phyloP scores from a whole-genome alignment of 2,113 vertebrate genomes.

The Phodopus roborovskii region DNA sequence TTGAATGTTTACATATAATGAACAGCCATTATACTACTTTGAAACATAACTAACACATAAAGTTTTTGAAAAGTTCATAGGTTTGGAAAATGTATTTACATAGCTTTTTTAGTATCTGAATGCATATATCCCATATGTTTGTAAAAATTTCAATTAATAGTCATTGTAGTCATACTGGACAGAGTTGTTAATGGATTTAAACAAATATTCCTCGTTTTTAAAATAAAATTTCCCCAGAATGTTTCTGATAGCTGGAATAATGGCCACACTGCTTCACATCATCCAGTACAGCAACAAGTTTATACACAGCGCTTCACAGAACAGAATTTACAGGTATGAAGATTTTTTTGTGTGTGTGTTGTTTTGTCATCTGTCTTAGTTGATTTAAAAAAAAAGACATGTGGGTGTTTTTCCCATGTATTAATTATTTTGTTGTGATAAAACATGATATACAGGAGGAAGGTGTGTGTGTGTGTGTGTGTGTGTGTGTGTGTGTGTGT shows the following conservation, averaged over 20 bases:
- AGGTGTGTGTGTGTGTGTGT: too few species aligned
- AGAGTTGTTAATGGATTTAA: slow-evolving; percentile 61
- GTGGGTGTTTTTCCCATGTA: background rate
- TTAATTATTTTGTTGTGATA: background rate
- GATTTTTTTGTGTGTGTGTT: too few species aligned
- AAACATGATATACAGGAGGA: background rate
- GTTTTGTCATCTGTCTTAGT: background rate
- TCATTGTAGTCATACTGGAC: slow-evolving; percentile 78
- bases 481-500: too few species aligned
- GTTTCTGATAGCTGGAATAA: slow-evolving; percentile 91
- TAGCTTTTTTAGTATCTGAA: slow-evolving; percentile 32
- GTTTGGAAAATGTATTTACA: background rate
- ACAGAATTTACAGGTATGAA: slow-evolving; percentile 95
- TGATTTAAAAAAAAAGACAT: background rate
- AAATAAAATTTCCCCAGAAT: slow-evolving; percentile 87
- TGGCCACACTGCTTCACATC: slow-evolving; percentile 90
- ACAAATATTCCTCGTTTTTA: slow-evolving; percentile 65
- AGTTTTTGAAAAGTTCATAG: background rate
- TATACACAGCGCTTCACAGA: slow-evolving; percentile 95
- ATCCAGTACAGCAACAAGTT: slow-evolving; percentile 92
- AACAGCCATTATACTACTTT: background rate
- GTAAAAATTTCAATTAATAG: slow-evolving; percentile 74
- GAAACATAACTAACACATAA: slow-evolving; percentile 27
- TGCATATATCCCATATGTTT: background rate
- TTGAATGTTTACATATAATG: slow-evolving; percentile 61